Percentiles rank a stretch among this genome's conserved stretches.
phyloP scores from a whole-genome alignment of 2,888 invertebrate species.

The Ochropleura leucogaster region DNA sequence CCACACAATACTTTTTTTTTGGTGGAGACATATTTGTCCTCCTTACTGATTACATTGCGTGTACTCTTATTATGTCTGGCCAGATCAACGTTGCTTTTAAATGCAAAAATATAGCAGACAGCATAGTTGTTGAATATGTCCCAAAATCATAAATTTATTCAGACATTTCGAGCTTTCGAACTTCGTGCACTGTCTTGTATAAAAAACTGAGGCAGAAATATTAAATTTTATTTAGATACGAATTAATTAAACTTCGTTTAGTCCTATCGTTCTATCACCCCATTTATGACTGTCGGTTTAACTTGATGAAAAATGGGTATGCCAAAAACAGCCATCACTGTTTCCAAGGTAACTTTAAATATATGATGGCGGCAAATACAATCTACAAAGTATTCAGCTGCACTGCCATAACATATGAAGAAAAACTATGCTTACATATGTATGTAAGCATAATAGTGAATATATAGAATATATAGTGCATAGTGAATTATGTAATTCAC shows the following conservation, averaged over 20 bases:
- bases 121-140: too few species aligned
- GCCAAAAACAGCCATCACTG: background rate
- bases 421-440: background rate
- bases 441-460: too few species aligned
- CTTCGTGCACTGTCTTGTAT: background rate
- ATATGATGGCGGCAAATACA: background rate
- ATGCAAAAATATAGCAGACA: too few species aligned
- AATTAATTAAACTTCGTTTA: background rate
- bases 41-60: too few species aligned
- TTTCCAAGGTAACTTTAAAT: background rate
- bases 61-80: too few species aligned
- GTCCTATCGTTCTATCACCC: background rate
- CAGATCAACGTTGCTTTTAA: too few species aligned
- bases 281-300: background rate
- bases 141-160: background rate
- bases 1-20: background rate
- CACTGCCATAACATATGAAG: background rate
- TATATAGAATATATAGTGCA: too few species aligned
- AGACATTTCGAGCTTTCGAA: background rate
- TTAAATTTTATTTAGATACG: background rate
- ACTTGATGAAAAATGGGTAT: background rate
- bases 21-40: too few species aligned
- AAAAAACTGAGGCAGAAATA: background rate
- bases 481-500: too few species aligned
- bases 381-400: background rate